Base-by-base conservation (phyloP, 2,888 invertebrate species). In the Labia minor region DNA sequence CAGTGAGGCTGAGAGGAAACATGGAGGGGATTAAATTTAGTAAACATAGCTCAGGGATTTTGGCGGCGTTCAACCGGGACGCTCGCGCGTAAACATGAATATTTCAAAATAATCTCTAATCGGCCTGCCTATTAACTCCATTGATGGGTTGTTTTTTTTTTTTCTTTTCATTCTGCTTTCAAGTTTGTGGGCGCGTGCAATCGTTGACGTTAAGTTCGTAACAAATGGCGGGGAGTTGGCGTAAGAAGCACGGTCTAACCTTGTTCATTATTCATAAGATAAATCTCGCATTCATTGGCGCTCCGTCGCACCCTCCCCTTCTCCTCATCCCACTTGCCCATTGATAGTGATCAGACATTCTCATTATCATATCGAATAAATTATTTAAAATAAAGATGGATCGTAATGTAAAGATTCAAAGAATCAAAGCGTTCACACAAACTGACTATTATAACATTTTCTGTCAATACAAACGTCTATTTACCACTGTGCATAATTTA, bases 331-430 rank as follows among this genome's bases (percentile, higher is more conserved):
- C 49, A 14, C n/a, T 49, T 14, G 16, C n/a, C 4, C 49, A 49
- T 49, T 49, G 49, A 49, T 49, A 49, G 49, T 49, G 14, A 49
- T 49, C 49, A 49, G 49, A 49, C 49, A 49, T 16, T 16, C 49
- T 49, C 49, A 49, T 49, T 49, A 49, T 49, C 49, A 49, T 49
- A 49, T 49, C n/a, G 14, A 49, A 49, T 49, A 14, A 49, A 49
- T 49, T 49, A 49, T 49, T 49, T 49, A 49, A 49, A 49, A 49
- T 49, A 49, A 49, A 49, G 49, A 49, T 49, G 49, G 49, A 49
- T 49, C n/a, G 16, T 49, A n/a, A 11, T 49, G 49, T 49, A 49
- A 49, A 49, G 49, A 49, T 49, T 49, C 49, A 49, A 10, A 49
- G 49, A 49, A 49, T 49, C 49, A 49, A 33, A 33, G 33, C 11